Percentiles rank a stretch among this genome's conserved stretches.
Conservation (phyloP, 1,140 invertebrate genomes). For the Cylas formicarius region DNA sequence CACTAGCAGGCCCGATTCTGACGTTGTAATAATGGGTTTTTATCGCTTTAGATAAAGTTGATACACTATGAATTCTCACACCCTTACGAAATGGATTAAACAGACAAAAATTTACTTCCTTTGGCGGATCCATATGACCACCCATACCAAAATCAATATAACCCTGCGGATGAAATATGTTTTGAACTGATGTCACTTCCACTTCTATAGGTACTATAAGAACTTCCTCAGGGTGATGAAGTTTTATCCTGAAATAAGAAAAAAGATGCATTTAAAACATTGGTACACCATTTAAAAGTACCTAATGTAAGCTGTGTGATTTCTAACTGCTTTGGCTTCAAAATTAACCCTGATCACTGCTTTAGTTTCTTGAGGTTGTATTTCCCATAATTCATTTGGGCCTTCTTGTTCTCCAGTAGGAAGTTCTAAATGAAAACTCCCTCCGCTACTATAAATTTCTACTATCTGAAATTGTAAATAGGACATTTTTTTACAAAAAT, state of each 20-base stretch:
- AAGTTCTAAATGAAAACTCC: constrained; percentile 84
- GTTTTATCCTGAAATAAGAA: constrained; percentile 53
- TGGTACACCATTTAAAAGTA: constrained; percentile 30
- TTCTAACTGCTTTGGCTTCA: constrained; percentile 62
- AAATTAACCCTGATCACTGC: constrained; percentile 82
- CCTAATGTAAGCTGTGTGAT: constrained; percentile 77
- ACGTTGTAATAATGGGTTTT: constrained; percentile 54
- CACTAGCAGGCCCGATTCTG: constrained; percentile 56
- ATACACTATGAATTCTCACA: constrained; percentile 61
- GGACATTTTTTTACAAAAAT: too few relatives aligned
- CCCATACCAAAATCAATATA: constrained; percentile 78
- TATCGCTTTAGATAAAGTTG: constrained; percentile 48
- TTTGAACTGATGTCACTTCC: constrained; percentile 66
- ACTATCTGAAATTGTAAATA: constrained; percentile 60
- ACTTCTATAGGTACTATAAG: constrained; percentile 81
- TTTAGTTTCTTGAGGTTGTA: constrained; percentile 83
- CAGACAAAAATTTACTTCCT: constrained; percentile 57
- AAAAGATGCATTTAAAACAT: not conserved
- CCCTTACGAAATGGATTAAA: constrained; percentile 66
- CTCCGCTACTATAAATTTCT: constrained; percentile 86
- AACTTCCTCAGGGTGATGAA: constrained; percentile 60
- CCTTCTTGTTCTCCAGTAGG: constrained; percentile 75
- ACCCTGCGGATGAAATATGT: constrained; percentile 70
- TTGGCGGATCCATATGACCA: constrained; percentile 59
- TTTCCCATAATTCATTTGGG: constrained; percentile 76